Evolutionary conservation across 2,113 vertebrate genomes (phyloP), one percentile per base, ranked within the genome.

Genomic region (Lagenorhynchus albirostris): DNA sequence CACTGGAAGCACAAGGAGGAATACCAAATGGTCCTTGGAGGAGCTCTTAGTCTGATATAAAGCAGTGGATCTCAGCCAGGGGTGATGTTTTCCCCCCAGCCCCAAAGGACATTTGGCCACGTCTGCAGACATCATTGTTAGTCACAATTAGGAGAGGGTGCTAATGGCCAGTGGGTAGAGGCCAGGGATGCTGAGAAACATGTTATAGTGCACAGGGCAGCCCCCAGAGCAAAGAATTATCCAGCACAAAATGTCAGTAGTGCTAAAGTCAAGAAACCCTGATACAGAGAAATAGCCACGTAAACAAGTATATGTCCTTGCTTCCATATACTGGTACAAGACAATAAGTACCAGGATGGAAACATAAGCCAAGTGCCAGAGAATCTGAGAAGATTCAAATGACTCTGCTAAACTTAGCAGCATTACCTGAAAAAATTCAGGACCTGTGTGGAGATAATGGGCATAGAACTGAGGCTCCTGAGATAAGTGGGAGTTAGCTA

Each of bases 251-350:
- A 41, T 5, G 25, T 3, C 67, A 62, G 13, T 0, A 25, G 25
- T 9, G 63, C 10, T 11, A 1, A 47, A 3, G n/a, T 3, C 33
- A 9, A 36, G 62, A 38, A 38, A 36, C 18, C 36, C 23, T 47
- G 31, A 33, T 11, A 9, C 0, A 76, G 36, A 81, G 65, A 88
- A 88, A 50, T 0, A 60, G 44, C 71, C 6, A n/a, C 0, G 8
- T 8, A 15, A 60, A 65, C 63, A 5, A 44, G 18, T 2, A 2
- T 1, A 3, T 17, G 44, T 25, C 29, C 53, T 20, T 10, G 44
- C 25, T 74, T 29, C 53, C 3, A 1, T 26, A 21, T 2, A 20
- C 2, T 29, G 2, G 77, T 6, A 47, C 25, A 47, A 41, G 0
- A 63, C 21, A 84, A 5, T 5, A 23, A 53, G 33, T 3, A 36